These are phyloP conservation scores for Todus mexicanus DNA, from an alignment of 2,797 vertebrate genomes.

Conservation along the genomic window DNA sequence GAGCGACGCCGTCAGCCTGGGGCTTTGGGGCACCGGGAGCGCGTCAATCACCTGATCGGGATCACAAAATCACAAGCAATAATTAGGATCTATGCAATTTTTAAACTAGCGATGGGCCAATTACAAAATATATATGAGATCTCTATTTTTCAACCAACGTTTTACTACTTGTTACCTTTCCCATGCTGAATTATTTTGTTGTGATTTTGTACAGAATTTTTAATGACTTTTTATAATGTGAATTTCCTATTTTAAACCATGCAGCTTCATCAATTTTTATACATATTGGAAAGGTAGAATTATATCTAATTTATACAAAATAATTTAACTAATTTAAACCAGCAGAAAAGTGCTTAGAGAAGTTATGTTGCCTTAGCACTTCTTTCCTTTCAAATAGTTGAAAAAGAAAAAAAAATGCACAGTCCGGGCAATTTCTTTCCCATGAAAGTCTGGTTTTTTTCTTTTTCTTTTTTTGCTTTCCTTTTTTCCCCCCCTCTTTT, in stretches of 20 bases:
- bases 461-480: no score
- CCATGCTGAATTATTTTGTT: slow-evolving; percentile 90
- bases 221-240: slow-evolving; percentile 90
- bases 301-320: slow-evolving; percentile 88
- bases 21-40: slow-evolving; percentile 60
- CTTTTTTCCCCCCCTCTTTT: neutral
- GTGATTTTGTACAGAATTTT: slow-evolving; percentile 93
- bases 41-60: slow-evolving; percentile 80
- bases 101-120: slow-evolving; percentile 87
- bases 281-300: slow-evolving; percentile 82
- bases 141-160: slow-evolving; percentile 92
- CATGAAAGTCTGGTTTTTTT: slow-evolving; percentile 33
- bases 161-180: slow-evolving; percentile 88
- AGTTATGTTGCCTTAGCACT: slow-evolving; percentile 88
- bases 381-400: slow-evolving; percentile 80
- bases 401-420: slow-evolving; percentile 75
- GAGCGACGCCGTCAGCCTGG: slow-evolving; percentile 50
- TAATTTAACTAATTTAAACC: slow-evolving; percentile 85
- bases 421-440: slow-evolving; percentile 75
- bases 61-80: slow-evolving; percentile 88
- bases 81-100: slow-evolving; percentile 98
- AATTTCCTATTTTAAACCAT: slow-evolving; percentile 87
- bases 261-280: slow-evolving; percentile 88
- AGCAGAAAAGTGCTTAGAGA: slow-evolving; percentile 87
- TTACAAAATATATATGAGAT: slow-evolving; percentile 85